Evolutionary conservation across 2,113 vertebrate species (phyloP).

Genomic region (Genyomyrus donnyi): DNA sequence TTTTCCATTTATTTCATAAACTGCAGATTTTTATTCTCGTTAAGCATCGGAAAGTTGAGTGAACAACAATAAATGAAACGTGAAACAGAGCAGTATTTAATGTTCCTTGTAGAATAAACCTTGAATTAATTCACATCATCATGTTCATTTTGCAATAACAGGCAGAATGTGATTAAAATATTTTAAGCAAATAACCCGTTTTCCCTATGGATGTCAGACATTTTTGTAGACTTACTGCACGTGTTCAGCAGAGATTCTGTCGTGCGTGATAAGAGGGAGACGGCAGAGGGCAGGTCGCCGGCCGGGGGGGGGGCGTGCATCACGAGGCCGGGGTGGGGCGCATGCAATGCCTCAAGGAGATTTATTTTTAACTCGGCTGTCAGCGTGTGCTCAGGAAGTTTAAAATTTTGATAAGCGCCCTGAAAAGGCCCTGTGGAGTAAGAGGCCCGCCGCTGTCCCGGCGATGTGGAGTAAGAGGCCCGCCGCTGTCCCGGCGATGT

Average conservation of each 20-base stretch:
- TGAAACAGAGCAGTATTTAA: no score
- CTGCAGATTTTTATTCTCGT: no score
- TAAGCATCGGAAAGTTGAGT: no score
- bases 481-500: neutral
- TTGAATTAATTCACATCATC: neutral
- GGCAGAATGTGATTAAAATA: neutral
- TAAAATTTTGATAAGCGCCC: conserved; percentile 17
- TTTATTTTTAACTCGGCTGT: neutral
- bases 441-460: neutral
- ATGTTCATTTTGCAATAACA: neutral
- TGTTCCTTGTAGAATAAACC: no score
- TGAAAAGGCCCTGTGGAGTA: neutral
- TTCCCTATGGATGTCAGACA: neutral
- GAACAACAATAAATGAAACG: no score
- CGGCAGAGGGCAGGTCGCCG: neutral
- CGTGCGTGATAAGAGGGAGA: neutral
- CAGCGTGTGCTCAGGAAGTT: conserved; percentile 7
- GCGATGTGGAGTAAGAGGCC: no score
- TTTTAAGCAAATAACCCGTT: neutral
- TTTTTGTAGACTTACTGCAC: neutral
- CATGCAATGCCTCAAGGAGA: neutral
- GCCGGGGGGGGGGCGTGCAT: neutral
- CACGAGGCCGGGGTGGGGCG: neutral
- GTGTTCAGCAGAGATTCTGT: neutral
- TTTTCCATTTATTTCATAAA: no score